Evolutionary conservation across 2,113 vertebrate genomes (phyloP), one percentile per base, ranked within the genome.

Genomic region (Gopherus evgoodei): DNA sequence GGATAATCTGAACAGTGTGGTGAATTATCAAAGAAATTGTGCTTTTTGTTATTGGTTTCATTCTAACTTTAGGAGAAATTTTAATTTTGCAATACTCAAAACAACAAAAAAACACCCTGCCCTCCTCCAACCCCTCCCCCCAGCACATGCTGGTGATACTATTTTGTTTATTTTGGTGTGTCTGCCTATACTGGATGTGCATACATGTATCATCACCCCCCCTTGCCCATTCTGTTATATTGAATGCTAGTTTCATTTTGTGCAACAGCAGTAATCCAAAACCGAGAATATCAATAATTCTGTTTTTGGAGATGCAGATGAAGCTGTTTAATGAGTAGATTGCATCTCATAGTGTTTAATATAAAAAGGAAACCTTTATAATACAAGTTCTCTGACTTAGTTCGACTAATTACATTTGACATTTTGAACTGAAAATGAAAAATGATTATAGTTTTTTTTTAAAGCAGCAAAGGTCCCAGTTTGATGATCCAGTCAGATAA

Each of bases 391-490:
- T 94, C 76, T 85, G 53, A 92, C 94, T 87, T 90, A 85, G 92
- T 38, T 94, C 56, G 72, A 53, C n/a, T 88, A 90, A 90, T 56
- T 49, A 65, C 83, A 22, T 92, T 87, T 69, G 53, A 42, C 24
- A 24, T 96, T 89, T 88, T 90, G 47, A 89, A 83, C 42, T 47
- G 50, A 90, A 94, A 84, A 62, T 84, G 94, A 82, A 88, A 92
- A 93, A 93, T 59, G 1, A 5, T 50, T 25, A 42, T 47, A 62
- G 38, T 38, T 7, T 11, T 47, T 90, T 95, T 95, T 81, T 54
- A 81, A 96, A 86, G 59, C 56, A 93, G 88, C 90, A 50, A 92
- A 96, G 88, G 88, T 97, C 95, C 93, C 95, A 94, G 86, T 96
- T 88, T 96, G 86, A 91, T 79, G 90, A 93, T 96, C 87, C 94